Conservation (phyloP, 2,113 vertebrate genomes). For the Dasypus novemcinctus region DNA sequence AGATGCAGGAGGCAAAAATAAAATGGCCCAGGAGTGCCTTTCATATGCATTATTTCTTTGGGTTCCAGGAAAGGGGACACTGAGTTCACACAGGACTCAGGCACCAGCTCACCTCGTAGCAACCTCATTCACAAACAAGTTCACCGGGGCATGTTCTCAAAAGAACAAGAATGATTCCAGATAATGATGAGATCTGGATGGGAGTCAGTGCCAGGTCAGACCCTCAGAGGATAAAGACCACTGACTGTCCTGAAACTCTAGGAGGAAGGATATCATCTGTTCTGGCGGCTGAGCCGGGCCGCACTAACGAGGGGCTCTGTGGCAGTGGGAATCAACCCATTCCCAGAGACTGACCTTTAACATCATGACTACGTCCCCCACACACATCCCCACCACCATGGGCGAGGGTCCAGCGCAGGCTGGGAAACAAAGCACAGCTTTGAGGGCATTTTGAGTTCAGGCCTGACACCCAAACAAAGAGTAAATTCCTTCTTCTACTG, state of each 20-base stretch:
- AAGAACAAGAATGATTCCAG: not conserved
- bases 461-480: not conserved
- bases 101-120: not conserved
- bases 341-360: not conserved
- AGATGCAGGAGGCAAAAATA: not conserved
- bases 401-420: rapidly evolving
- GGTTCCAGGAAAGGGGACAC: not conserved
- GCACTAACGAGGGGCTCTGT: not conserved
- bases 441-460: rapidly evolving
- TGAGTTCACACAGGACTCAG: rapidly evolving
- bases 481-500: not conserved
- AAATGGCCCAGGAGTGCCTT: not conserved
- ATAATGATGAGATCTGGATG: not conserved
- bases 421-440: not conserved
- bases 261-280: not conserved
- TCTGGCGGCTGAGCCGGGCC: not conserved
- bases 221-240: not conserved
- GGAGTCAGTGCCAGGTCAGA: not conserved
- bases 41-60: rapidly evolving
- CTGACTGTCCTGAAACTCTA: not conserved
- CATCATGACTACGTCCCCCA: rapidly evolving
- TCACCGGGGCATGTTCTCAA: not conserved
- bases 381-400: not conserved
- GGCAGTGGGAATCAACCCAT: rapidly evolving
- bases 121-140: not conserved